Evolutionary conservation across 2,888 invertebrate species (phyloP).

Genomic region (Drosophila mimetica): DNA sequence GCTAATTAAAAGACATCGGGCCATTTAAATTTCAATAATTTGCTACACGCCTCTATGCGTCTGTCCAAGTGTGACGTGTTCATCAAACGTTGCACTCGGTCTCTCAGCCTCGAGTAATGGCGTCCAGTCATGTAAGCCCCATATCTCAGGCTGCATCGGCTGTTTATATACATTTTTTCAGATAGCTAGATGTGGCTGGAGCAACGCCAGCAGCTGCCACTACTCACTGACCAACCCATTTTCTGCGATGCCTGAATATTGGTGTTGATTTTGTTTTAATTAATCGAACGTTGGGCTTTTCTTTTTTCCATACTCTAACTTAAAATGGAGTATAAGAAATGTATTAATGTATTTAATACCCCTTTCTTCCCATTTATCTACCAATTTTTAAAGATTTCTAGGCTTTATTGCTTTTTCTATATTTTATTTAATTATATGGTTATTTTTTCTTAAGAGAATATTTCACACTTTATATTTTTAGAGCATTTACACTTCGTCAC

Average conservation of each 20-base stretch:
- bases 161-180: conserved; percentile 22
- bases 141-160: conserved; percentile 27
- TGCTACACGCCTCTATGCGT: conserved; percentile 50
- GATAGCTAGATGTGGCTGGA: conserved; percentile 40
- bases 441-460: too few relatives aligned
- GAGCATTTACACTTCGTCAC: conserved; percentile 31
- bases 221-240: conserved; percentile 70
- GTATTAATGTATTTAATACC: too few relatives aligned
- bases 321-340: neutral
- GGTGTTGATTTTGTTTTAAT: conserved; percentile 72
- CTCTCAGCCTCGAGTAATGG: conserved; percentile 44
- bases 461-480: too few relatives aligned
- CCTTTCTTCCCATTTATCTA: too few relatives aligned
- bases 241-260: conserved; percentile 28
- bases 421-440: neutral
- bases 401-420: too few relatives aligned
- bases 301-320: conserved; percentile 32
- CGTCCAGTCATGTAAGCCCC: conserved; percentile 38
- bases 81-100: conserved; percentile 73
- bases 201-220: conserved; percentile 58
- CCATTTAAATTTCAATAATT: conserved; percentile 47
- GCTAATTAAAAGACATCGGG: conserved; percentile 50
- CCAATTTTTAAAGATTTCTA: too few relatives aligned
- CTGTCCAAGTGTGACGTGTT: conserved; percentile 71
- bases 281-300: conserved; percentile 54